phyloP scores from a whole-genome alignment of 2,113 vertebrate genomes.

The Siphamia tubifer region DNA sequence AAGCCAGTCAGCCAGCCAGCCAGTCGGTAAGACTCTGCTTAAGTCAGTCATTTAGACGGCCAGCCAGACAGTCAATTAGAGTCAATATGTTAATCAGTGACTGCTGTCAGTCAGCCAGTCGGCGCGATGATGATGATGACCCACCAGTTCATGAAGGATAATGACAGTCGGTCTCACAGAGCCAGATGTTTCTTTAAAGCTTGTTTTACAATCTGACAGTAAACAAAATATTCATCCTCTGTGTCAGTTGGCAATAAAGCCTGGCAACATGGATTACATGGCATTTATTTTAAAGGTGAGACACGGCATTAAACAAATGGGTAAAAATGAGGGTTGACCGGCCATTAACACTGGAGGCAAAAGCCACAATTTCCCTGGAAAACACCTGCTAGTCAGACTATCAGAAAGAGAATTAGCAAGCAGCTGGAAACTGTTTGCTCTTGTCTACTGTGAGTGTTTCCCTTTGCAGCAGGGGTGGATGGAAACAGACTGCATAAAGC shows the following conservation, averaged over 20 bases:
- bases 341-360: background rate
- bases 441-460: conserved; percentile 52
- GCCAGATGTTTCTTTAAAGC: conserved; percentile 36
- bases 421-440: conserved; percentile 70
- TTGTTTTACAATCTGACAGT: conserved; percentile 17
- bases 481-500: conserved; percentile 61
- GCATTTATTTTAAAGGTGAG: background rate
- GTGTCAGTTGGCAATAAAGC: background rate
- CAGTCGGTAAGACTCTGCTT: conserved; percentile 43
- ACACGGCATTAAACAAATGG: background rate
- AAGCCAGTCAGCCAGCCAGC: conserved; percentile 32
- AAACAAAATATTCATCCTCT: conserved; percentile 1
- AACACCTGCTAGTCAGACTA: conserved; percentile 37
- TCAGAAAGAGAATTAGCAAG: conserved; percentile 65
- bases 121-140: conserved; percentile 49
- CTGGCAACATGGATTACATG: background rate
- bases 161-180: conserved; percentile 41
- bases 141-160: conserved; percentile 39
- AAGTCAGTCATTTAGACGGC: conserved; percentile 59
- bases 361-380: conserved; percentile 29
- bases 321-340: background rate
- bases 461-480: conserved; percentile 21
- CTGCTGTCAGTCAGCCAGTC: conserved; percentile 61
- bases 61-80: conserved; percentile 65
- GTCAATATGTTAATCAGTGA: conserved; percentile 72